Evolutionary conservation across 2,888 invertebrate species (phyloP), one percentile per base, ranked within the genome.

Genomic region (Dione juno): DNA sequence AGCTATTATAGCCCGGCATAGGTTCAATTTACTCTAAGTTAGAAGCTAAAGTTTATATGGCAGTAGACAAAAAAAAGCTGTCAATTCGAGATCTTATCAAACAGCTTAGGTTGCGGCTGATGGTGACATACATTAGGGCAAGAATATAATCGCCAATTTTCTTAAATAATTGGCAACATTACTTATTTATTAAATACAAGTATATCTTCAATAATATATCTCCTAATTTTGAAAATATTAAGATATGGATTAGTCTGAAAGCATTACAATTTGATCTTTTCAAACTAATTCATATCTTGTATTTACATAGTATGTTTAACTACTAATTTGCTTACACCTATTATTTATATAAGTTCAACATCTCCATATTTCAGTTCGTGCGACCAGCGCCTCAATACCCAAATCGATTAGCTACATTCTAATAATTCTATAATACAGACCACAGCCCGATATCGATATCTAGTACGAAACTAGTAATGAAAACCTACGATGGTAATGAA

Each of bases 11-110:
- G 74, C 77, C 76, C 75, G 76, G 77, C 75, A 76, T 79, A 78
- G 78, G 79, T 80, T 77, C 70, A 67, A 84, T 82, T 86, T 87
- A 48, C 88, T 70, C 35, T 78, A 83, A 86, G 89, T 77, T 79
- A 80, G 85, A 84, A 85, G 79, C 81, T 87, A 87, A 70, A 75
- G 45, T 66, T 80, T 77, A 45, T 85, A 89, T 89, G 89, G 88
- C 89, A 88, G 89, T 89, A 84, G 88, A 86, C 86, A 86, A 87
- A 83, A 87, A 86, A 87, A 85, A 88, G 88, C 87, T 82, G 76
- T 84, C 84, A 84, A 88, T 85, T 84, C 82, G 83, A 86, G 86
- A 85, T 85, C 83, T 75, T 74, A 88, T 88, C 88, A 89, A 90
- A 88, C 90, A 90, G 88, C 89, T 88, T 84, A 78, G 59, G 64